Evolutionary conservation across 1,140 invertebrate species (phyloP).

Genomic region (Octopus bimaculoides): DNA sequence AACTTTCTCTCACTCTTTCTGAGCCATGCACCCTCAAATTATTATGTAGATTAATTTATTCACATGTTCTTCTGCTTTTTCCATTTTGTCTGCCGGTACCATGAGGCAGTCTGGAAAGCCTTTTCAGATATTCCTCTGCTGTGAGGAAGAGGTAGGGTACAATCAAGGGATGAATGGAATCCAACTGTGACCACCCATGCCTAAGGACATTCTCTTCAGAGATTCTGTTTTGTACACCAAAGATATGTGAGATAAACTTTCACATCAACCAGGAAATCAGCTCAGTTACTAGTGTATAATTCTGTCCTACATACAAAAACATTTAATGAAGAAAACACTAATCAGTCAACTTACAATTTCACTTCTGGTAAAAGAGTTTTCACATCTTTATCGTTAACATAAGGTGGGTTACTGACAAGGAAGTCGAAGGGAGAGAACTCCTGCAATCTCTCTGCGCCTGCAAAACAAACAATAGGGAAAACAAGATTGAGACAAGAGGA

Average conservation of each 20-base stretch:
- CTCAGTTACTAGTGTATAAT: neutral
- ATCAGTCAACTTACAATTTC: neutral
- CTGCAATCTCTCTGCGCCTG: neutral
- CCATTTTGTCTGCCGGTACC: no score
- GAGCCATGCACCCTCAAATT: no score
- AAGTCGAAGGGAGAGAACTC: slow-evolving; percentile 5
- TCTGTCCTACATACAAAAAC: neutral
- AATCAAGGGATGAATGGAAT: no score
- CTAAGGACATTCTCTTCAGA: neutral
- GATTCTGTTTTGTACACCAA: neutral
- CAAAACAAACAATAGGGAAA: neutral
- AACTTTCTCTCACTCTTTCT: no score
- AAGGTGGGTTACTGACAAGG: neutral
- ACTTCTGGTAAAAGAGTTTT: neutral
- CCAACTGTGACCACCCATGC: no score
- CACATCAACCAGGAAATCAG: neutral
- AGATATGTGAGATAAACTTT: neutral
- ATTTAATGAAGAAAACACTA: neutral
- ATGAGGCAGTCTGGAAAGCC: no score
- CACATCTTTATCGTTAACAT: neutral
- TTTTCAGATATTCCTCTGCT: no score
- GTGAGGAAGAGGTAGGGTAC: no score
- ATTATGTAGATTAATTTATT: no score
- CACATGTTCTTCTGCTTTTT: no score
- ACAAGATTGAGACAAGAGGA: no score